phyloP scores from a whole-genome alignment of 2,113 vertebrate genomes.

The Gavia stellata region DNA sequence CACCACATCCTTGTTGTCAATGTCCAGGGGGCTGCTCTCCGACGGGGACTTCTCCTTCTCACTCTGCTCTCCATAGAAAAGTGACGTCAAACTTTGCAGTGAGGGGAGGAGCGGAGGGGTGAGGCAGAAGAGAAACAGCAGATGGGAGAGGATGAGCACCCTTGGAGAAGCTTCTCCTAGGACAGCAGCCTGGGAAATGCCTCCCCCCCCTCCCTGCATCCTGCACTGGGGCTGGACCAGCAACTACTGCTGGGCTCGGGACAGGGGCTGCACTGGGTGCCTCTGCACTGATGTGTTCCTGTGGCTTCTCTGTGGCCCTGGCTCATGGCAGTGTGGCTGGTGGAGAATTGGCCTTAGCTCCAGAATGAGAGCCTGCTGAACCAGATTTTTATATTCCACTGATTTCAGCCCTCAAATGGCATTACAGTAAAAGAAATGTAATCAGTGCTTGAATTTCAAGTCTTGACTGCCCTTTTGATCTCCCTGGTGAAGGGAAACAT shows the following conservation, averaged over 20 bases:
- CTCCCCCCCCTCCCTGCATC: rapidly evolving
- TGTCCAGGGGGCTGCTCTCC: slow-evolving; percentile 86
- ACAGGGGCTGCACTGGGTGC: not conserved
- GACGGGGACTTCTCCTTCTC: slow-evolving; percentile 95
- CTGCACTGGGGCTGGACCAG: not conserved
- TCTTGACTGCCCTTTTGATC: not conserved
- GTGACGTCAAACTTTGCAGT: slow-evolving; percentile 82
- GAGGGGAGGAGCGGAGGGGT: not conserved
- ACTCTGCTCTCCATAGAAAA: slow-evolving; percentile 94
- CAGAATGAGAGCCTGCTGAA: not conserved
- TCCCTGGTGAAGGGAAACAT: not conserved
- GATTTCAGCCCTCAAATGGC: not conserved
- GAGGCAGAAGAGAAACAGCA: not conserved
- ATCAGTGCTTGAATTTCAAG: not conserved
- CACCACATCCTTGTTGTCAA: slow-evolving; percentile 88
- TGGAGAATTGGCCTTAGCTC: not conserved
- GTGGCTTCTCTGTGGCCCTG: not conserved
- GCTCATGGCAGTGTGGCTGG: not conserved
- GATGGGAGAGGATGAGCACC: not conserved
- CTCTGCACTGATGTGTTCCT: not conserved
- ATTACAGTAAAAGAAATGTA: not conserved
- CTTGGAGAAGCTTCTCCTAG: not conserved
- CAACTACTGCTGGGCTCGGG: not conserved
- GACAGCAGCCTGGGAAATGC: not conserved
- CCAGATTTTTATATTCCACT: not conserved